Percentiles rank a stretch among this genome's conserved stretches.
Conservation (phyloP, 2,113 vertebrate species). For the Hirundichthys speculiger region DNA sequence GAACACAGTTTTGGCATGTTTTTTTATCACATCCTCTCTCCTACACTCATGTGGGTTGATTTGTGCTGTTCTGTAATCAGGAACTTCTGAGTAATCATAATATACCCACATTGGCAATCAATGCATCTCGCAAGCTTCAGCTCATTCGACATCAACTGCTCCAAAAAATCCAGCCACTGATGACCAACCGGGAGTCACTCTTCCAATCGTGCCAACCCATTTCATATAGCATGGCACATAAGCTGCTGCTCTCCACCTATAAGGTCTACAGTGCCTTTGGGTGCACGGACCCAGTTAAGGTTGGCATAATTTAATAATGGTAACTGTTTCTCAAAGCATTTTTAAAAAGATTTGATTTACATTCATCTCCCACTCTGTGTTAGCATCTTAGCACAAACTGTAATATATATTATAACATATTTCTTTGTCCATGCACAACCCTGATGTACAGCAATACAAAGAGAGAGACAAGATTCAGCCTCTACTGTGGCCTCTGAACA, state of each 20-base stretch:
- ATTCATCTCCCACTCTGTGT: no score
- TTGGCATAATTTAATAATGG: slow-evolving; percentile 50
- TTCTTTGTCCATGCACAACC: not conserved
- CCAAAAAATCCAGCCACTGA: slow-evolving; percentile 80
- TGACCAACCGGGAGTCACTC: slow-evolving; percentile 87
- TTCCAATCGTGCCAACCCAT: slow-evolving; percentile 90
- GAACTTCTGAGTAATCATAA: slow-evolving; percentile 83
- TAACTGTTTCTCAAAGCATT: not conserved
- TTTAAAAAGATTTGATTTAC: no score
- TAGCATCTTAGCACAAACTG: no score
- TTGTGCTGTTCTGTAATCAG: slow-evolving; percentile 71
- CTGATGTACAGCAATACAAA: slow-evolving; percentile 75
- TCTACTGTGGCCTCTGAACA: slow-evolving; percentile 70
- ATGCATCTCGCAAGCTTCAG: slow-evolving; percentile 73
- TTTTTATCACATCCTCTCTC: not conserved
- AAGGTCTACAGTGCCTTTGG: slow-evolving; percentile 89
- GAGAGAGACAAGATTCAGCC: slow-evolving; percentile 88
- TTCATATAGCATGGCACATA: slow-evolving; percentile 79
- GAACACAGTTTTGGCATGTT: not conserved
- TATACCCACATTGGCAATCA: slow-evolving; percentile 80
- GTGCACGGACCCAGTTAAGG: slow-evolving; percentile 90
- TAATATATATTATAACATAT: not conserved
- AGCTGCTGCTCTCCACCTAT: slow-evolving; percentile 84
- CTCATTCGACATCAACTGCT: slow-evolving; percentile 80
- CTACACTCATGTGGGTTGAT: not conserved